Evolutionary conservation across 2,888 invertebrate species (phyloP).

Genomic region (Drosophila hawaiiensis): DNA sequence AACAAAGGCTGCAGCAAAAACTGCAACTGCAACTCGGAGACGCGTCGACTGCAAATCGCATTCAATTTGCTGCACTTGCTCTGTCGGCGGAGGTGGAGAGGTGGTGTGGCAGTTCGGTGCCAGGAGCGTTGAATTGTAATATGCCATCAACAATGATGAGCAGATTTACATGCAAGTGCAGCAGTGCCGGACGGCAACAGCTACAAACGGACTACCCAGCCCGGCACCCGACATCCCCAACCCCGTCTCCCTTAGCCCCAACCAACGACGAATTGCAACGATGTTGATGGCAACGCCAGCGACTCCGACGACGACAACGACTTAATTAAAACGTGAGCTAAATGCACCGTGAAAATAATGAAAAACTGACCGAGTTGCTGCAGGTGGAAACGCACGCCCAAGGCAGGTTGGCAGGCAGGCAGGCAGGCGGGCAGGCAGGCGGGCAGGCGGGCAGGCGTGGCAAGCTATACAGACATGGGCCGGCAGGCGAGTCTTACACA

Average conservation of each 20-base stretch:
- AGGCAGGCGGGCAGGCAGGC: slow-evolving; percentile 13
- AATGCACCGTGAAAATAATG: slow-evolving; percentile 81
- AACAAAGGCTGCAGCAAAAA: slow-evolving; percentile 42
- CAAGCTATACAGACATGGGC: slow-evolving; percentile 13
- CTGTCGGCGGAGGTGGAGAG: background rate
- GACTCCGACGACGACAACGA: slow-evolving; percentile 63
- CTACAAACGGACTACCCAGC: slow-evolving; percentile 15
- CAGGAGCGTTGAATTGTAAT: slow-evolving; percentile 70
- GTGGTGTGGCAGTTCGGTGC: slow-evolving; percentile 19
- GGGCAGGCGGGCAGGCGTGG: background rate
- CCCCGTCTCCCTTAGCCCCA: slow-evolving; percentile 2
- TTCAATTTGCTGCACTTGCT: slow-evolving; percentile 66
- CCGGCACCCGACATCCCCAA: background rate
- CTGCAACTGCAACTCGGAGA: slow-evolving; percentile 63
- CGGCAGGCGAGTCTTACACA: slow-evolving; percentile 33
- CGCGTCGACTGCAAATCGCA: slow-evolving; percentile 82
- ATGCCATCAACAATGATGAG: slow-evolving; percentile 83
- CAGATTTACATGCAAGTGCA: slow-evolving; percentile 83
- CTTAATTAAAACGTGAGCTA: slow-evolving; percentile 83
- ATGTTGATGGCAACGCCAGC: slow-evolving; percentile 26
- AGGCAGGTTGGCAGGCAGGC: slow-evolving; percentile 14
- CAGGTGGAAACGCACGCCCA: slow-evolving; percentile 49
- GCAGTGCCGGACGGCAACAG: slow-evolving; percentile 39
- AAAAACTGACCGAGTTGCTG: slow-evolving; percentile 76
- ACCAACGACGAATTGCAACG: slow-evolving; percentile 33